Conservation (phyloP, 2,888 invertebrate species). For the Pollenia angustigena region DNA sequence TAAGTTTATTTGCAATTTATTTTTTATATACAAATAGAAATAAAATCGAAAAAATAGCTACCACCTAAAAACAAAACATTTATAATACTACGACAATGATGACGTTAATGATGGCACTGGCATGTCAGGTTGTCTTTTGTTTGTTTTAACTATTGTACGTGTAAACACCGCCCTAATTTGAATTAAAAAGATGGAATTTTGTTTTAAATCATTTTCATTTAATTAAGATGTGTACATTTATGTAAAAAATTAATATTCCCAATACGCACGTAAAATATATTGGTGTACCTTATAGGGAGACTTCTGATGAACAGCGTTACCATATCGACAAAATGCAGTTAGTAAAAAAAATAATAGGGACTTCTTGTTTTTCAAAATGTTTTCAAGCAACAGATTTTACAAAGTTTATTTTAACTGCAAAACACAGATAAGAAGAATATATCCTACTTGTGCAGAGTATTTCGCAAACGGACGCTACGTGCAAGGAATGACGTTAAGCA, state of each 20-base stretch:
- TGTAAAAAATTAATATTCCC: not conserved
- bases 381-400: too few relatives aligned
- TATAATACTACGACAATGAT: constrained; percentile 30
- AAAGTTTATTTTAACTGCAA: too few relatives aligned
- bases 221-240: not conserved
- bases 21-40: constrained; percentile 7
- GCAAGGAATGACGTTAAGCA: too few relatives aligned
- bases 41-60: constrained; percentile 12
- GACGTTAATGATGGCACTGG: constrained; percentile 57
- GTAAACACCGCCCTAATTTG: constrained; percentile 30
- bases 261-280: too few relatives aligned
- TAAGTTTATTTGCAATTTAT: constrained; percentile 3
- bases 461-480: too few relatives aligned
- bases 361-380: too few relatives aligned
- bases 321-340: too few relatives aligned
- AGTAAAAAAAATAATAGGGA: too few relatives aligned
- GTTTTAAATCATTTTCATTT: constrained; percentile 8
- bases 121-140: constrained; percentile 5
- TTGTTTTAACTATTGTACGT: constrained; percentile 31
- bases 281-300: too few relatives aligned
- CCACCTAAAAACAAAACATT: not conserved
- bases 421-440: too few relatives aligned
- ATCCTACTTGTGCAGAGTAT: too few relatives aligned
- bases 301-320: too few relatives aligned
- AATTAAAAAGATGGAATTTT: constrained; percentile 4